A percentile compares a stretch with the other conserved stretches of the same genome.
phyloP scores from a whole-genome alignment of 1,140 invertebrate genomes.

The Platorchestia sp. region DNA sequence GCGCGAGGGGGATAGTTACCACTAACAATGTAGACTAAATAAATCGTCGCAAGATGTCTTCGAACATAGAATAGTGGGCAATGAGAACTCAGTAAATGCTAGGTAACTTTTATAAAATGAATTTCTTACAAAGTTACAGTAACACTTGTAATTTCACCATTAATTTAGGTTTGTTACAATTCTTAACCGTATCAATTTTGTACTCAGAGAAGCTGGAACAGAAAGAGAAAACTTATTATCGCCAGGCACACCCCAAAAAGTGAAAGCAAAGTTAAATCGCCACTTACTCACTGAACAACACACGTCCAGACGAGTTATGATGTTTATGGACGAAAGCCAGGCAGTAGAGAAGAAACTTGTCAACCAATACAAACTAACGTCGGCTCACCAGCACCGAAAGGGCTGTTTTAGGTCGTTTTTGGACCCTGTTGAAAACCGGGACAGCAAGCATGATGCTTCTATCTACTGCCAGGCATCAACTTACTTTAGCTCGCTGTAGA shows the following conservation, averaged over 20 bases:
- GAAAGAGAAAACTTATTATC: conserved; percentile 6
- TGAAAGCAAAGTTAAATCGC: neutral
- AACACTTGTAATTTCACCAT: conserved; percentile 16
- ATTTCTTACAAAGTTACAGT: conserved; percentile 53
- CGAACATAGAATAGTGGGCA: neutral
- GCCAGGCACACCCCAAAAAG: neutral
- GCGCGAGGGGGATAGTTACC: no score
- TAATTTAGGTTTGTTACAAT: conserved; percentile 19
- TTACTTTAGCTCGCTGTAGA: neutral
- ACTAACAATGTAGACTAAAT: no score
- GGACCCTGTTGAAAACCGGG: neutral
- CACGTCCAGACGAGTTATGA: neutral
- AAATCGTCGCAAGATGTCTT: no score
- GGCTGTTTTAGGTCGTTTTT: neutral
- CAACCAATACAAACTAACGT: neutral
- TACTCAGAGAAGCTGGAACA: conserved; percentile 5
- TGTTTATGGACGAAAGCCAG: neutral
- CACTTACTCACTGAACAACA: neutral
- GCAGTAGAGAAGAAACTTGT: no score
- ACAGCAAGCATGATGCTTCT: neutral
- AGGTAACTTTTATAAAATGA: conserved; percentile 52
- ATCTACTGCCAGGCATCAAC: neutral
- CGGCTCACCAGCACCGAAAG: neutral
- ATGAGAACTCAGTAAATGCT: neutral
- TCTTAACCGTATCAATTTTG: conserved; percentile 45